Conservation (phyloP, 1,140 invertebrate genomes). For the Drosophila biarmipes region DNA sequence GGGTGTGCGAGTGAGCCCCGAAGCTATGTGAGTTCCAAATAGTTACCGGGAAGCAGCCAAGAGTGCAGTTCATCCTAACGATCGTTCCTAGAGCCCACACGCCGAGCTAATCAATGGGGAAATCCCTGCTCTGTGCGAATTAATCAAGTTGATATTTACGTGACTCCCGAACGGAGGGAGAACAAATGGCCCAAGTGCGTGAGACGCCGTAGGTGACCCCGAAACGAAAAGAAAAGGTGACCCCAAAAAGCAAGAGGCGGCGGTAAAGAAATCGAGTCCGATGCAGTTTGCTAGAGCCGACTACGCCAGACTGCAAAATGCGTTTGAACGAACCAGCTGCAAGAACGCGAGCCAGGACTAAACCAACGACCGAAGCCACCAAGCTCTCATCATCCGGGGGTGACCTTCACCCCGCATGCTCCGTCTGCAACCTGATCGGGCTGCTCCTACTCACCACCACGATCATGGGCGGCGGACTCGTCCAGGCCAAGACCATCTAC, state of each 20-base stretch:
- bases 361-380: constrained; percentile 32
- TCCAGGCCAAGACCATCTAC: constrained; percentile 38
- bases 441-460: constrained; percentile 64
- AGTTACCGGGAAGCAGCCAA: background rate
- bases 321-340: constrained; percentile 75
- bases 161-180: constrained; percentile 12
- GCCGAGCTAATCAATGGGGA: constrained; percentile 43
- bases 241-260: constrained; percentile 11
- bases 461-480: constrained; percentile 50
- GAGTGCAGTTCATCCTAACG: constrained; percentile 23
- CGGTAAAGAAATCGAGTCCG: constrained; percentile 50
- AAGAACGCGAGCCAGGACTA: constrained; percentile 50
- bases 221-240: constrained; percentile 1
- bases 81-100: constrained; percentile 39
- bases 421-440: constrained; percentile 60
- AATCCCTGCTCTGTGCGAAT: constrained; percentile 35
- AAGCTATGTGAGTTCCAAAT: constrained; percentile 16
- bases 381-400: constrained; percentile 3
- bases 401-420: constrained; percentile 48
- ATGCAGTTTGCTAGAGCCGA: constrained; percentile 76
- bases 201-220: constrained; percentile 46
- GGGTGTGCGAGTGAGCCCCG: constrained; percentile 5
- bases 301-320: constrained; percentile 73
- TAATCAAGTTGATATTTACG: constrained; percentile 49
- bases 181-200: constrained; percentile 51